Evolutionary conservation across 2,888 invertebrate genomes (phyloP).

Genomic region (Graphium colonna): DNA sequence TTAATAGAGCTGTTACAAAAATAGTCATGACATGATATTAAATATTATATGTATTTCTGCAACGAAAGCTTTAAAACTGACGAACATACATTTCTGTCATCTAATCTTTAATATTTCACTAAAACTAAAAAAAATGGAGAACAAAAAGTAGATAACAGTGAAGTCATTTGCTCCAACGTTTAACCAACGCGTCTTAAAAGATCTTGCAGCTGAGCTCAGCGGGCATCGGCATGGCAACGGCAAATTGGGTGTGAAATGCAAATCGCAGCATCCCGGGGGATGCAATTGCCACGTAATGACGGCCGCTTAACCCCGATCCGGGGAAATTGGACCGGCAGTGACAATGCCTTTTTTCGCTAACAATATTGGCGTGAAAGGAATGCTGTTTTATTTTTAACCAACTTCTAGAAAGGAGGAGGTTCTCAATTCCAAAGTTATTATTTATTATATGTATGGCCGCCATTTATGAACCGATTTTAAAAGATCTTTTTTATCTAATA

Average conservation of each 20-base stretch:
- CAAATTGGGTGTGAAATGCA: constrained; percentile 20
- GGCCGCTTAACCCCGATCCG: constrained; percentile 14
- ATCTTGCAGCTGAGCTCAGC: constrained; percentile 19
- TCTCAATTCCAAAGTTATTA: too few species aligned
- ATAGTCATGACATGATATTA: too few species aligned
- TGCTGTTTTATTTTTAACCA: too few species aligned
- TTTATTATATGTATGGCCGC: too few species aligned
- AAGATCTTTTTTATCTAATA: too few species aligned
- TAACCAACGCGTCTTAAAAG: constrained; percentile 1
- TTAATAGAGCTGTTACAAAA: too few species aligned
- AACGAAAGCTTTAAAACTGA: not conserved
- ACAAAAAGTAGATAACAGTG: not conserved
- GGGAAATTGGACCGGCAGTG: constrained; percentile 2
- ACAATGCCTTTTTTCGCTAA: constrained; percentile 9
- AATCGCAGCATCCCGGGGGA: constrained; percentile 14
- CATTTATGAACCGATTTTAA: too few species aligned
- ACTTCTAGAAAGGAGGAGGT: too few species aligned
- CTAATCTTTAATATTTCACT: not conserved
- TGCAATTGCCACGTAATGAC: constrained; percentile 18
- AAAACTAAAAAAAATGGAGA: not conserved
- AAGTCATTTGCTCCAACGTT: constrained; percentile 24
- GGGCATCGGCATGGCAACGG: not conserved
- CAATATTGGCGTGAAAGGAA: too few species aligned
- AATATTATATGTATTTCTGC: not conserved
- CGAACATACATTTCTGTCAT: not conserved